Conservation (phyloP, 2,113 vertebrate genomes). For the Bettongia penicillata region DNA sequence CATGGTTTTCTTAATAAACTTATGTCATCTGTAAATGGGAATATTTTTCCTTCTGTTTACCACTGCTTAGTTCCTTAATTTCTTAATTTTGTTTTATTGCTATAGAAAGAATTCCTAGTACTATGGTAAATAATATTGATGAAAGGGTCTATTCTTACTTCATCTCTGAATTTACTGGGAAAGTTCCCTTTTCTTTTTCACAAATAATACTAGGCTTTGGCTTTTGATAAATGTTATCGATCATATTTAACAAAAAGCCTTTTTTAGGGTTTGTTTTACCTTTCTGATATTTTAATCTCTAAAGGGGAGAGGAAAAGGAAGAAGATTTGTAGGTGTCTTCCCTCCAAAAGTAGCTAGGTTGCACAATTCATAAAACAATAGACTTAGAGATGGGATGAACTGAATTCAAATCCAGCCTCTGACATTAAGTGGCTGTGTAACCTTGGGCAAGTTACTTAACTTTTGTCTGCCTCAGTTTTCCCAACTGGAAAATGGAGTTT, state of each 20-base stretch:
- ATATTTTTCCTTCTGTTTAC: background rate
- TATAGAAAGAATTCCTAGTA: background rate
- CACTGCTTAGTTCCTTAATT: background rate
- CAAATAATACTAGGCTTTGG: background rate
- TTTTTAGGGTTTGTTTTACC: background rate
- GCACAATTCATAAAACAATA: background rate
- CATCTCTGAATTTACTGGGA: background rate
- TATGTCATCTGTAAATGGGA: background rate
- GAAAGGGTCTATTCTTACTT: background rate
- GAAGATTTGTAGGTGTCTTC: background rate
- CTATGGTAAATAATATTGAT: background rate
- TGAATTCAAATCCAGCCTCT: background rate
- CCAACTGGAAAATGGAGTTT: background rate
- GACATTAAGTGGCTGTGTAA: background rate
- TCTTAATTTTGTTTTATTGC: background rate
- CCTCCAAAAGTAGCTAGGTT: background rate
- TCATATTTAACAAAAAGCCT: background rate
- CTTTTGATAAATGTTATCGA: background rate
- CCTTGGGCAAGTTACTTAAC: background rate
- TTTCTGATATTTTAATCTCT: background rate
- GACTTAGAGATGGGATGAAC: background rate
- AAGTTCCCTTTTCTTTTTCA: background rate
- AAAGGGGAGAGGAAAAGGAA: background rate
- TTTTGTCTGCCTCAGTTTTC: background rate
- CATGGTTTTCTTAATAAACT: background rate